Conservation (phyloP, 1,140 invertebrate genomes). For the Scaptomyza hsui region DNA sequence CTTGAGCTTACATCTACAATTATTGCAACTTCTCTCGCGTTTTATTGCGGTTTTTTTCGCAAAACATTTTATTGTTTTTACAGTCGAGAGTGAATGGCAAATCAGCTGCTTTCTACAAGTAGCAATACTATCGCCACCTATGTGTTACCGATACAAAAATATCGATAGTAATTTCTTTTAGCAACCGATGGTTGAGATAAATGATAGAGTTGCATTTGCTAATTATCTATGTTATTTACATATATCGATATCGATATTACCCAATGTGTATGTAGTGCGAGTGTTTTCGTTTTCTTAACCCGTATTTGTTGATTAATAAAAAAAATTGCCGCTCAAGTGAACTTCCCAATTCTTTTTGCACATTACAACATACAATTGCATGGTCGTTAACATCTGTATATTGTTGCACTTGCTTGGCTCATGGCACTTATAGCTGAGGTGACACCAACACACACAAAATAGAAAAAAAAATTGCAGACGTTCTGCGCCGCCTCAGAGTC, state of each 20-base stretch:
- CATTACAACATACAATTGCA: not conserved
- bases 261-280: constrained; percentile 51
- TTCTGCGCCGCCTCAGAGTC: constrained; percentile 21
- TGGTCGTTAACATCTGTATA: constrained; percentile 1
- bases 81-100: constrained; percentile 32
- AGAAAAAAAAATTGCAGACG: constrained; percentile 22
- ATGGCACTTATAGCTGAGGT: constrained; percentile 10
- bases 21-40: constrained; percentile 15
- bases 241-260: constrained; percentile 41
- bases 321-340: constrained; percentile 17
- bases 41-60: constrained; percentile 41
- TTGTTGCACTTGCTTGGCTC: constrained; percentile 4
- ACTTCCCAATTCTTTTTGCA: not conserved
- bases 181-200: not conserved
- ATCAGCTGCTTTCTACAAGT: constrained; percentile 24
- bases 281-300: constrained; percentile 46
- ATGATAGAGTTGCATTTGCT: constrained; percentile 16
- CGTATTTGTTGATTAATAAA: constrained; percentile 36
- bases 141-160: not conserved
- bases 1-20: constrained; percentile 12
- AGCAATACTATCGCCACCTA: not conserved
- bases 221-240: constrained; percentile 29
- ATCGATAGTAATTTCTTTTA: not conserved
- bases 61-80: constrained; percentile 51
- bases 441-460: constrained; percentile 16